Base-by-base conservation (phyloP, 2,888 invertebrate genomes). In the Dysmachus trigonus region DNA sequence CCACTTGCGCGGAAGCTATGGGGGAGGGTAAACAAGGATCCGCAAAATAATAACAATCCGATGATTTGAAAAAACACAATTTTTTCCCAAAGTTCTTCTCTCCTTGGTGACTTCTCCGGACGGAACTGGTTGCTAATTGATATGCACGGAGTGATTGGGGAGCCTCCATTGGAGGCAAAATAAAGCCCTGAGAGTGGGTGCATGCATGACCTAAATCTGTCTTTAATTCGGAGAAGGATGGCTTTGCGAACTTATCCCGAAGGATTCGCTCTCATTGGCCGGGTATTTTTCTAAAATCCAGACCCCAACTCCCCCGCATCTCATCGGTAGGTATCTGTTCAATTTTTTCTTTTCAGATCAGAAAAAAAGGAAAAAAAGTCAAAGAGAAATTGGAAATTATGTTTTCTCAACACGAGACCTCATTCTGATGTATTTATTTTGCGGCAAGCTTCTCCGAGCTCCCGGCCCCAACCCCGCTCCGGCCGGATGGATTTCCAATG, bases 381-480 rank as follows among this genome's bases (percentile, higher is more conserved):
- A 51, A 74, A 85, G 33, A 41, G 85, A 85, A 85, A 74, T 74
- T 85, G 85, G 85, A 85, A 74, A 85, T 85, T 85, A 74, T 85
- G 85, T 85, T 85, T 85, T 85, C 85, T 33, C 53, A 85, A 74
- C 85, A 85, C 84, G 84, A 31, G 85, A 85, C 71, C 85, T 85
- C 85, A 85, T 85, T 74, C 51, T 53, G 74, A 85, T 74, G 74
- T 85, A 85, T 85, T 85, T 85, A 85, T 74, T 85, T 85, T 85
- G 47, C 47, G 85, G 74, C 47, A 74, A 51, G 74, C 73, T 71
- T n/a, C 27, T 4, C 18, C 41, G 22, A 13, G 1, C 31, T 1
- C n/a, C 62, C 3, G 10, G 51, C 62, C 18, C n/a, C n/a, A n/a
- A n/a, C n/a, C n/a, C n/a, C n/a, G n/a, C 62, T 31, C 38, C n/a